phyloP scores from a whole-genome alignment of 2,113 vertebrate genomes.

The Mirounga angustirostris region DNA sequence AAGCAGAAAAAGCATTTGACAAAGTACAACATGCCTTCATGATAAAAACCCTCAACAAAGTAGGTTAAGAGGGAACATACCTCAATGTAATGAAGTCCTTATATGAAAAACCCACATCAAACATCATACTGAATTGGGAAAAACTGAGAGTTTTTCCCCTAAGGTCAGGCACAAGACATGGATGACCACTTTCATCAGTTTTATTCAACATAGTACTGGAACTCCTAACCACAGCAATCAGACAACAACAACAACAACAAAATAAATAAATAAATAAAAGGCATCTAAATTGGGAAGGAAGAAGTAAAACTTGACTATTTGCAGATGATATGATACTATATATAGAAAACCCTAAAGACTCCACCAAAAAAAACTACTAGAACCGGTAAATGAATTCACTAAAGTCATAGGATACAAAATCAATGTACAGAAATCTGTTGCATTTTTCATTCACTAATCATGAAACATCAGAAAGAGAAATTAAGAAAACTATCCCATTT shows the following conservation, averaged over 20 bases:
- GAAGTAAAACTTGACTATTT: neutral
- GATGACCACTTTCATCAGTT: neutral
- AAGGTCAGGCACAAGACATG: neutral
- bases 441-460: neutral
- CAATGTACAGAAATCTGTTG: neutral
- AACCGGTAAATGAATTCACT: neutral
- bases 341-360: neutral
- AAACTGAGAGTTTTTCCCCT: neutral
- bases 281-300: neutral
- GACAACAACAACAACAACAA: neutral
- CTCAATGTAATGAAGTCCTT: neutral
- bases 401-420: neutral
- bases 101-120: neutral
- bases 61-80: neutral
- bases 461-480: neutral
- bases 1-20: neutral
- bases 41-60: neutral
- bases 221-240: neutral
- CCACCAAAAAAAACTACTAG: neutral
- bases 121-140: neutral
- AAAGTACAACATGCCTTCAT: neutral
- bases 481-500: neutral
- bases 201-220: neutral
- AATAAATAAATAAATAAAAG: neutral
- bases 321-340: neutral